Conservation (phyloP, 2,797 vertebrate genomes). For the Phalloptychus januarius region DNA sequence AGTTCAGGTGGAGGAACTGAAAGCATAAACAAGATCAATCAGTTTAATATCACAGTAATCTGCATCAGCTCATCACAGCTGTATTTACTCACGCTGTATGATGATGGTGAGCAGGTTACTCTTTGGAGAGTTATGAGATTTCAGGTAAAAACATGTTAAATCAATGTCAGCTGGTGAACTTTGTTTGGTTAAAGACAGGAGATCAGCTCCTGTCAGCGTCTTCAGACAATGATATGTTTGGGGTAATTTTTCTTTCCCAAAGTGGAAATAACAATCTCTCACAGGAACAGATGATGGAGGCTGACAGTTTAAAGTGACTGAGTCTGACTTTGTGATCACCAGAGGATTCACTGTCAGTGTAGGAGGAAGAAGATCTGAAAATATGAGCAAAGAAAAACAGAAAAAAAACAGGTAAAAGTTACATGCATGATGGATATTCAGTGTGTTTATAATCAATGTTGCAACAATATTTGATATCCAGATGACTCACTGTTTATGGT, state of each 20-base stretch:
- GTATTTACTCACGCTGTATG: slow-evolving; percentile 16
- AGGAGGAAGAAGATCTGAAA: slow-evolving; percentile 20
- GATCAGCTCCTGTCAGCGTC: slow-evolving; percentile 34
- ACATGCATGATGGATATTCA: not conserved
- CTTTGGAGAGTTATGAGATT: not conserved
- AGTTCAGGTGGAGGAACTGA: slow-evolving; percentile 20
- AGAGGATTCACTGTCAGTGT: slow-evolving; percentile 17
- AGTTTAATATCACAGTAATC: not conserved
- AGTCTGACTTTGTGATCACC: slow-evolving; percentile 35
- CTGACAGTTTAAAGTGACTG: slow-evolving; percentile 50
- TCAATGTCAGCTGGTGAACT: slow-evolving; percentile 23
- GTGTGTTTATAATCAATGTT: not conserved
- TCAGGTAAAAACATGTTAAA: slow-evolving; percentile 34
- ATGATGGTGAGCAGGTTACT: slow-evolving; percentile 24
- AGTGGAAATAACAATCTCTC: slow-evolving; percentile 35
- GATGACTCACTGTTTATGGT: slow-evolving; percentile 11
- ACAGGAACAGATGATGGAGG: slow-evolving; percentile 16
- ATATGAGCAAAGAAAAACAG: not conserved
- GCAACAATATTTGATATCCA: not conserved
- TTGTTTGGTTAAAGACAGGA: slow-evolving; percentile 14
- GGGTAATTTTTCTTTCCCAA: accelerated
- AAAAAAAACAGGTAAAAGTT: not conserved
- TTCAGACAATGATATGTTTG: not conserved
- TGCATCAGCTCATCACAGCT: not conserved
- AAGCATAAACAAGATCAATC: not conserved